Evolutionary conservation across 1,140 invertebrate genomes (phyloP), one percentile per base, ranked within the genome.

Genomic region (Oppia nitens): DNA sequence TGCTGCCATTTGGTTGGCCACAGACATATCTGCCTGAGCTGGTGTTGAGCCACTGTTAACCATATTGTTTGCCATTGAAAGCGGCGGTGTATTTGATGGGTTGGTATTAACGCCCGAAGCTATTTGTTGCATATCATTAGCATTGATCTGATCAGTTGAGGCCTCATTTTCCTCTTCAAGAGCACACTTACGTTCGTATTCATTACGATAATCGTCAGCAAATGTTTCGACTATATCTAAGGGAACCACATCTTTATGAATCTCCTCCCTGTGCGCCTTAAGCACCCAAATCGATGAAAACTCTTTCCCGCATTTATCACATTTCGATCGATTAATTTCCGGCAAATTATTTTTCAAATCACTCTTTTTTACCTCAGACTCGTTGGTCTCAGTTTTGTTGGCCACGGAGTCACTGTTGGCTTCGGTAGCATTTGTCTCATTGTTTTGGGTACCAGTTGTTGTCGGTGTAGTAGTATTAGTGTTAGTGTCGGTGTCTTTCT

Each of bases 201-300:
- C 84, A 65, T 78, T 81, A 72, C 87, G 86, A 67, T 88, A 87
- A 66, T 87, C 83, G 72, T 91, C 84, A 28, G 87, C 87, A 73
- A 91, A 92, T 70, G 87, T 83, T 74, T 93, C 88, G 49, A 94
- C 76, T 67, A 87, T 84, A 67, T 90, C 84, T 24, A 85, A 75
- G 14, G 89, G 88, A 56, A 95, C 85, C 70, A 90, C 76, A 70
- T 88, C 83, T 68, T 85, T 84, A 73, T 95, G 91, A 61, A 91
- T 82, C 77, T 94, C 89, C 77, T 95, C 90, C 74, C 86, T 87
- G 72, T 96, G 90, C 64, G 88, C 84, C 73, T 94, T 94, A 68
- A 95, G 75, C 60, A 94, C 88, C 83, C 90, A 94, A 59, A 93
- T 85, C 75, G 87, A 91, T 64, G 87, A 91, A 73, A 95, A 94